Base-by-base conservation (phyloP, 2,797 vertebrate species). In the Sandelia bainsii region DNA sequence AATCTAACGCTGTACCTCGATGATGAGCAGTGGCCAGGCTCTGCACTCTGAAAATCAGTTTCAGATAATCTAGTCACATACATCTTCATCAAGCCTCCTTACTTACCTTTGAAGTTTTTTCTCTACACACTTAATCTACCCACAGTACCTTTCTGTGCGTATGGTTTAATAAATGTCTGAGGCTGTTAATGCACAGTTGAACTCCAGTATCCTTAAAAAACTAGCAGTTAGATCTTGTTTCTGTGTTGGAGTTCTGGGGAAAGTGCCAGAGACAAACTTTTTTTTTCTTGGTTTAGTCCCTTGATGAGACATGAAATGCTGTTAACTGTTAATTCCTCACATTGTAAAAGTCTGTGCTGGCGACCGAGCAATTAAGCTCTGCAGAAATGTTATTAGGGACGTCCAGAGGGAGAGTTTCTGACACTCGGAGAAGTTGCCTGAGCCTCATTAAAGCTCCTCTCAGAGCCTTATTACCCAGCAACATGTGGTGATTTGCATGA, bases 401-500 rank as follows among this genome's bases (percentile, higher is more conserved):
- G 42, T 62, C 57, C 40, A 4, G 60, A 14, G 69, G 72, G 65
- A 71, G 65, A 8, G 52, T 22, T 62, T 23, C 8, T 61, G 62
- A 77, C 50, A 45, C 17, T 51, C 64, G 62, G 77, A 46, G 53
- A 67, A 49, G 60, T 59, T 10, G 16, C 52, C 71, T 19, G 40
- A 39, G 58, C 34, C 69, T 77, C 67, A 50, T 72, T 64, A 67
- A 8, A 37, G 58, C 69, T 72, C 75, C 62, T 67, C 67, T 52
- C 4, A 74, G 32, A n/a, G n/a, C 63, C 61, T 45, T 62, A 67
- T 72, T 60, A 62, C 61, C 53, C 46, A 60, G 72, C 74, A 68
- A 62, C 79, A 49, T 69, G 56, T 53, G 63, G 9, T 14, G 51
- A 80, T 88, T 75, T 80, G 66, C 66, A 69, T 72, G 61, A 60